These are phyloP conservation scores for Ursus arctos DNA, from an alignment of 2,113 vertebrate species.

Conservation along the genomic window DNA sequence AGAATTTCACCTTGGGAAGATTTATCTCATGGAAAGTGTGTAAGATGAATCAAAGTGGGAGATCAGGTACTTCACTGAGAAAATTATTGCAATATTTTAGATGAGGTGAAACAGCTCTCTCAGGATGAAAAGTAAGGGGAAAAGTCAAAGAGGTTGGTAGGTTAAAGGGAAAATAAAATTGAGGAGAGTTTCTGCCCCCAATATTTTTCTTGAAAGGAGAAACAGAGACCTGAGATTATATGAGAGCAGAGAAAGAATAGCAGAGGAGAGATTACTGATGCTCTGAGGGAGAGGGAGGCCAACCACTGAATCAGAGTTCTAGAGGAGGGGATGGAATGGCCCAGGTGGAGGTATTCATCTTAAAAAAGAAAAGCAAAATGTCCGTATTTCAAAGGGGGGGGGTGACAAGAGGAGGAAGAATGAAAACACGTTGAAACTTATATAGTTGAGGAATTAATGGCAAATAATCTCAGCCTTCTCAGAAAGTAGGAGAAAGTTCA, in stretches of 20 bases:
- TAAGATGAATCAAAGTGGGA: not conserved
- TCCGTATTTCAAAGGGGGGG: not conserved
- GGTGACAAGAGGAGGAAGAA: not conserved
- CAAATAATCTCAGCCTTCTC: conserved; percentile 43
- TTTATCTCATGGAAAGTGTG: not conserved
- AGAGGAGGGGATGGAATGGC: not conserved
- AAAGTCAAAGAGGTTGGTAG: conserved; percentile 1
- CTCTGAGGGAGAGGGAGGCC: not conserved
- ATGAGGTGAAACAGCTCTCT: not conserved
- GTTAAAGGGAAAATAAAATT: conserved; percentile 37
- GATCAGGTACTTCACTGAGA: not conserved
- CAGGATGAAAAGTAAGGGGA: conserved; percentile 23
- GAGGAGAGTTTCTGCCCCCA: not conserved
- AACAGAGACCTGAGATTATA: conserved; percentile 27
- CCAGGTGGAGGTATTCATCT: not conserved
- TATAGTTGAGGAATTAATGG: conserved; percentile 8
- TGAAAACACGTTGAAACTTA: not conserved
- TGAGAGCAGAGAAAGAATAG: not conserved
- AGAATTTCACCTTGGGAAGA: conserved; percentile 33
- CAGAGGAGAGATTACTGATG: not conserved
- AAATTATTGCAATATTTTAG: not conserved
- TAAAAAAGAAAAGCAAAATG: not conserved
- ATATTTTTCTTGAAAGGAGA: not conserved
- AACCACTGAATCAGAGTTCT: not conserved
- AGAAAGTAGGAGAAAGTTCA: not conserved